Base-by-base conservation (phyloP, 2,888 invertebrate species). In the Bembecia ichneumoniformis region DNA sequence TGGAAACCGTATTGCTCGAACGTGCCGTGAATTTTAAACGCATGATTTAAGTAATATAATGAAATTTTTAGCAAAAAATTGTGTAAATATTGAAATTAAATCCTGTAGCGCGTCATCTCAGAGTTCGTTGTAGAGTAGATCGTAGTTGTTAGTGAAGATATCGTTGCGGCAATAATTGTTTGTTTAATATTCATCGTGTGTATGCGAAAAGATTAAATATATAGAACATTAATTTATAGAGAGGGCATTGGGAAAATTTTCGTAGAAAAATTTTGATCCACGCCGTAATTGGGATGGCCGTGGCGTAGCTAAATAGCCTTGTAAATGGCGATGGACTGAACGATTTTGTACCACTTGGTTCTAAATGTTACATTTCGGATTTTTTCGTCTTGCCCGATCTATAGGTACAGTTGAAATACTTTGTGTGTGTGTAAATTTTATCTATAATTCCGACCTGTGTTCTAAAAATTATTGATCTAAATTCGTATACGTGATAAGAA, bases 401-500 rank as follows among this genome's bases (percentile, higher is more conserved):
- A n/a, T n/a, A n/a, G n/a, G n/a, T n/a, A n/a, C n/a, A n/a, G n/a
- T n/a, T n/a, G n/a, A n/a, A n/a, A n/a, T n/a, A n/a, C n/a, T 13
- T 10, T n/a, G 13, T 36, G 11, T 40, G 28, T 40, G n/a, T 40
- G 14, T 40, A 13, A 40, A 40, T 40, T 40, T 9, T 13, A 57
- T 59, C 52, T 48, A 59, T 58, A 66, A 66, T 66, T 56, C 53
- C 51, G 54, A 60, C 58, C 59, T 77, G 69, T 72, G 72, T 78
- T 77, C 68, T 62, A 57, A 28, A 28, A 68, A 67, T 63, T n/a
- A 60, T 75, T 71, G 64, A 57, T 66, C 60, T 66, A 63, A 71
- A 74, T 74, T 75, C 57, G 77, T 82, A 80, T 80, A 78, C 77
- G 83, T 82, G 81, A 82, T 82, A 82, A 62, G 52, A 71, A 69